Conservation (phyloP, 2,797 vertebrate species). For the Onychomys leucogaster region DNA sequence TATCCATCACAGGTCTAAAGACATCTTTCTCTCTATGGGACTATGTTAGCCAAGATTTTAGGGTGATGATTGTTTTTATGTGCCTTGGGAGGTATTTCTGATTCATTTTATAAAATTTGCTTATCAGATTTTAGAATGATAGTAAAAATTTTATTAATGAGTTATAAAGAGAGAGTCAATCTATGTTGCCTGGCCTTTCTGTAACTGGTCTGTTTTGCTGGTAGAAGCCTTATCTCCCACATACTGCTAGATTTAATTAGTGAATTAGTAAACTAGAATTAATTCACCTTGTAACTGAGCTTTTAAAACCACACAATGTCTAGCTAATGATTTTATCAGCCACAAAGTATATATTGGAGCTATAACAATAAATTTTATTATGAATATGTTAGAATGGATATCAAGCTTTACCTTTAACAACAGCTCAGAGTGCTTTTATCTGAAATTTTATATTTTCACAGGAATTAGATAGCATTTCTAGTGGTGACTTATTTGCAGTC, state of each 20-base stretch:
- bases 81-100: not conserved
- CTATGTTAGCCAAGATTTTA: not conserved
- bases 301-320: not conserved
- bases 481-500: not conserved
- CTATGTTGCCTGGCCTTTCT: not conserved
- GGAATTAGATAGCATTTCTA: not conserved
- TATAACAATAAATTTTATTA: not conserved
- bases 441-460: not conserved
- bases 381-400: not conserved
- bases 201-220: not conserved
- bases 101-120: not conserved
- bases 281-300: not conserved
- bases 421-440: not conserved
- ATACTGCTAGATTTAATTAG: conserved; percentile 31
- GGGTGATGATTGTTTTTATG: not conserved
- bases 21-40: no score
- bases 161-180: not conserved
- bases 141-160: not conserved
- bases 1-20: not conserved
- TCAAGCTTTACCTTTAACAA: not conserved
- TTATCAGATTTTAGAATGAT: not conserved
- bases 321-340: not conserved
- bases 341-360: not conserved
- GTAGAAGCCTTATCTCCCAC: not conserved
- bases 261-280: not conserved